Percentiles rank a stretch among this genome's conserved stretches.
These are phyloP conservation scores for Prolemur simus DNA, from an alignment of 2,113 vertebrate species.

Conservation along the genomic window DNA sequence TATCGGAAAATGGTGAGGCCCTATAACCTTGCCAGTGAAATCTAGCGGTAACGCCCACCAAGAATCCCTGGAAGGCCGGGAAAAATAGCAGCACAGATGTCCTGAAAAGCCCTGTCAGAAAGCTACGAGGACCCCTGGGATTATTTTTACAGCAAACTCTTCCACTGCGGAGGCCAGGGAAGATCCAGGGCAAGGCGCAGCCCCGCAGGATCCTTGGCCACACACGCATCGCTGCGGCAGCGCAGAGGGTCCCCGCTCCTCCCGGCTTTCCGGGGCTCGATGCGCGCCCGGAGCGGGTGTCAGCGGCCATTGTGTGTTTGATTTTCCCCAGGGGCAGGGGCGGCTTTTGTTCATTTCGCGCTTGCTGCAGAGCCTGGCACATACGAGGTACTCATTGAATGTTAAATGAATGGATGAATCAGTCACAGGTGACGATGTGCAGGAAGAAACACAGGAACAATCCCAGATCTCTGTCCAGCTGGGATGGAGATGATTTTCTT, in stretches of 20 bases:
- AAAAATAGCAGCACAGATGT: conserved; percentile 37
- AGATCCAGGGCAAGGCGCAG: not conserved
- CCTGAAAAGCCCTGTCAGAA: not conserved
- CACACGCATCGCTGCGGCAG: not conserved
- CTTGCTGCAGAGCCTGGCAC: not conserved
- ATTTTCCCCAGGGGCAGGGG: not conserved
- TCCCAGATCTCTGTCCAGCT: not conserved
- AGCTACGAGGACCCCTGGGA: not conserved
- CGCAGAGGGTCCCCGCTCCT: not conserved
- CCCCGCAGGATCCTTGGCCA: not conserved
- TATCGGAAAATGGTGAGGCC: not conserved
- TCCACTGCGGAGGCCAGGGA: no score
- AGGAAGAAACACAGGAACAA: not conserved
- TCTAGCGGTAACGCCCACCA: not conserved
- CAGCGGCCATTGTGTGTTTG: not conserved
- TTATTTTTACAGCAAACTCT: not conserved
- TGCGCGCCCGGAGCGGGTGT: accelerated
- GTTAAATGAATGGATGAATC: not conserved
- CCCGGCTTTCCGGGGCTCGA: not conserved
- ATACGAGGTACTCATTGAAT: not conserved
- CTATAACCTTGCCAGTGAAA: not conserved
- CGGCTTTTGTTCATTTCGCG: not conserved
- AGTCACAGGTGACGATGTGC: not conserved
- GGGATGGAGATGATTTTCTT: not conserved
- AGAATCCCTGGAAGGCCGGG: conserved; percentile 14